A percentile compares a stretch with the other conserved stretches of the same genome.
Conservation (phyloP, 1,140 invertebrate species). For the Tribolium madens region DNA sequence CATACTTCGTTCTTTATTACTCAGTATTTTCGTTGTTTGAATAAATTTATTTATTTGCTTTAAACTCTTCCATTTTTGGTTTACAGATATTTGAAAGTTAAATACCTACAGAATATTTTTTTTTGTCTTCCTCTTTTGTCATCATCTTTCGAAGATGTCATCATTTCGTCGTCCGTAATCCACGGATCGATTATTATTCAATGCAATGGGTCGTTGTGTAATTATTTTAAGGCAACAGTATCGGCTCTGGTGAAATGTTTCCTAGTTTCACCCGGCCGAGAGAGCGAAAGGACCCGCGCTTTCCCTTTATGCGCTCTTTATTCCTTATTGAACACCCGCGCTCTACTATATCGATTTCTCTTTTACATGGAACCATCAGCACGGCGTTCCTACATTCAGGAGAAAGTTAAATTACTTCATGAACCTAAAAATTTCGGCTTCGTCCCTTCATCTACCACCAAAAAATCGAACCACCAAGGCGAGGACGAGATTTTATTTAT, state of each 20-base stretch:
- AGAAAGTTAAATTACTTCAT: conserved; percentile 43
- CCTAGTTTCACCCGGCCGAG: conserved; percentile 48
- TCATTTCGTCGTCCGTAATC: conserved; percentile 4
- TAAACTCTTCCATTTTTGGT: too few relatives aligned
- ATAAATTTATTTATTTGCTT: too few relatives aligned
- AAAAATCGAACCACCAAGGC: neutral
- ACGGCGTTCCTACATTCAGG: conserved; percentile 42
- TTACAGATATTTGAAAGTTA: too few relatives aligned
- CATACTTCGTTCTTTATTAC: too few relatives aligned
- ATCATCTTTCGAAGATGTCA: neutral
- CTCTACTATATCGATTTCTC: conserved; percentile 51
- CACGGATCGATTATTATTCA: conserved; percentile 16
- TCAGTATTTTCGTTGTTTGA: too few relatives aligned
- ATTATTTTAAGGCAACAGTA: conserved; percentile 41
- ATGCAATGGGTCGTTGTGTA: conserved; percentile 19
- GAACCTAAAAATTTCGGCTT: conserved; percentile 24
- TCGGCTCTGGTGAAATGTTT: conserved; percentile 45
- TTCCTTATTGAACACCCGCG: conserved; percentile 51
- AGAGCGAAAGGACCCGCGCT: conserved; percentile 50
- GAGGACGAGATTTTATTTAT: neutral
- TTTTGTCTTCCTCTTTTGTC: neutral
- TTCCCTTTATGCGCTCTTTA: conserved; percentile 51
- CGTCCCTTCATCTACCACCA: neutral
- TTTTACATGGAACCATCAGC: conserved; percentile 46
- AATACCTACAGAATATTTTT: too few relatives aligned